Conservation (phyloP, 2,797 vertebrate genomes). For the Buphagus erythrorhynchus region DNA sequence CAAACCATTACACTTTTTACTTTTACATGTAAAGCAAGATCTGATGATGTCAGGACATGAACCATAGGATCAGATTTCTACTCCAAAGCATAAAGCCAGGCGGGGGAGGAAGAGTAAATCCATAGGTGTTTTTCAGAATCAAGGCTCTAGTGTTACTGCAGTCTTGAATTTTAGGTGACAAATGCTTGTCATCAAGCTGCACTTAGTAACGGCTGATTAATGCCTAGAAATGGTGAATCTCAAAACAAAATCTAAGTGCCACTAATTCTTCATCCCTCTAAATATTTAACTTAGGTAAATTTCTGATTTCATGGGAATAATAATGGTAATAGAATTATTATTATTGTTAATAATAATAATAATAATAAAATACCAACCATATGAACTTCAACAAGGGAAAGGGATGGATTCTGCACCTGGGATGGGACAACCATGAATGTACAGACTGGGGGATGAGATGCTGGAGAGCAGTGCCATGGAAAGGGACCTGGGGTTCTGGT, state of each 20-base stretch:
- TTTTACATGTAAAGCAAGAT: not conserved
- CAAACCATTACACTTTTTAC: not conserved
- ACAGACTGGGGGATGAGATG: not conserved
- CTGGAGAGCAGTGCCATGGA: not conserved
- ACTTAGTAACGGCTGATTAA: not conserved
- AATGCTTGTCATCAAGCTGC: not conserved
- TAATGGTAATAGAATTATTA: not conserved
- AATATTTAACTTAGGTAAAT: not conserved
- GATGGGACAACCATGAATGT: not conserved
- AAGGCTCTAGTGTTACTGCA: not conserved
- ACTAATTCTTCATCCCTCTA: not conserved
- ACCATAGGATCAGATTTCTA: not conserved
- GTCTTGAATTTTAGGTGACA: not conserved
- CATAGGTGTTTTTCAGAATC: not conserved
- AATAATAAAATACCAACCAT: not conserved
- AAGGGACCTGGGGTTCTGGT: not conserved
- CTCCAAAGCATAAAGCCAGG: not conserved
- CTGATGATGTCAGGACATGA: not conserved
- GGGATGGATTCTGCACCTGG: not conserved
- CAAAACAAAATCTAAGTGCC: not conserved
- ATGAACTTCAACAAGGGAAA: not conserved
- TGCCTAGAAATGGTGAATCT: not conserved
- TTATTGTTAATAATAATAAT: not conserved
- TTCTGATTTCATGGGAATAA: not conserved
- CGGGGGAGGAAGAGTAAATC: accelerated